Base-by-base conservation (phyloP, 2,113 vertebrate genomes). In the Butorides virescens region DNA sequence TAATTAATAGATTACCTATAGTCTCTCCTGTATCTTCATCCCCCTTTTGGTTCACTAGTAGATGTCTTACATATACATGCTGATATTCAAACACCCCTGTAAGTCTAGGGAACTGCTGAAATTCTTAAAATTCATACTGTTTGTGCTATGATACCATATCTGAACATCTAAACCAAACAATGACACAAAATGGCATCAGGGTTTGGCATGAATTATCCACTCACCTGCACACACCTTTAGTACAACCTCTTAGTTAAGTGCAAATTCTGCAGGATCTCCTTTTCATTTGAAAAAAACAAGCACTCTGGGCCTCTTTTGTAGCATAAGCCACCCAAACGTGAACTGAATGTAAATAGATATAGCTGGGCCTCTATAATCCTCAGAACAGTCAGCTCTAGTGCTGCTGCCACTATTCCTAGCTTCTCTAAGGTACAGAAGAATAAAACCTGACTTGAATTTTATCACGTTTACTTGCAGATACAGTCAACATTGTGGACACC, bases 371-470 rank as follows among this genome's bases (percentile, higher is more conserved):
- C 67, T 36, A 30, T 70, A 85, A 93, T 56, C 36, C 62, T 88
- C 49, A 55, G 27, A 88, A 68, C 25, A 79, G 70, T 39, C 93
- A 88, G 52, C 46, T 90, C 62, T 21, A 62, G 56, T 42, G 44
- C 70, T 39, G 75, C 65, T 96, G 84, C 36, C 46, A 46, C 81
- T 90, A 26, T 53, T 87, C 52, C 53, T n/a, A 76, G 73, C 36
- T 82, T 94, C 70, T 61, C 49, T 65, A 93, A 95, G 44, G 36
- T 1, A 1, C 44, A 90, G 80, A 89, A 85, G 39, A 78, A 78
- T 68, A 87, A 93, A 85, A 88, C n/a, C 84, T 85, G 61, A 79
- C 66, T 71, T 65, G 87, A 94, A 82, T 96, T 93, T 87, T 65
- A 82, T 49, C 27, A 46, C 0, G 0, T 77, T 88, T 91, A 83